Evolutionary conservation across 2,888 invertebrate species (phyloP).

Genomic region (Axea sp.): DNA sequence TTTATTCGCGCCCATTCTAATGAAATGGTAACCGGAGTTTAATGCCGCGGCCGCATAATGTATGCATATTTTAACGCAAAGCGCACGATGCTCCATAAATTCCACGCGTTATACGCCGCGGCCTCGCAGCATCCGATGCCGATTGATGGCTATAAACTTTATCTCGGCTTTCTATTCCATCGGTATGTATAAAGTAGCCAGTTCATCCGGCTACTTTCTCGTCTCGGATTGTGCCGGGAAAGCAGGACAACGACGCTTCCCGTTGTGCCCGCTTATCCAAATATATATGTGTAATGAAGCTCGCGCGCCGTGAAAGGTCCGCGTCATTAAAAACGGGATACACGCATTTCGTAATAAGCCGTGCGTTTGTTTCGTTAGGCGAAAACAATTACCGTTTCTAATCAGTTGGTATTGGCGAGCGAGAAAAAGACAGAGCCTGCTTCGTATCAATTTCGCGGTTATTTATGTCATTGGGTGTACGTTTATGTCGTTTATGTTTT

Average conservation of each 20-base stretch:
- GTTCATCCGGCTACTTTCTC: constrained; percentile 78
- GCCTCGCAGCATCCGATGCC: constrained; percentile 73
- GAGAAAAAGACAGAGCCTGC: too few relatives aligned
- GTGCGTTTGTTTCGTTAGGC: constrained; percentile 30
- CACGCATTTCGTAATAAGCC: constrained; percentile 36
- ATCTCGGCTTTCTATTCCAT: constrained; percentile 79
- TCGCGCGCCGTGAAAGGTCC: constrained; percentile 57
- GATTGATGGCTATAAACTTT: constrained; percentile 77
- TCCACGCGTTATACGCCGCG: constrained; percentile 49
- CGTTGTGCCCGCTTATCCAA: constrained; percentile 63
- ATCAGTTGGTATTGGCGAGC: constrained; percentile 26
- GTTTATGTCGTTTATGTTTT: too few relatives aligned
- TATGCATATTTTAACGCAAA: constrained; percentile 43
- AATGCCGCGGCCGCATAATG: constrained; percentile 29
- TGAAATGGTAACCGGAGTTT: constrained; percentile 38
- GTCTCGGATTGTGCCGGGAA: constrained; percentile 77
- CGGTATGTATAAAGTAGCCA: constrained; percentile 77
- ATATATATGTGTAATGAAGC: constrained; percentile 59
- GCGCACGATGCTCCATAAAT: constrained; percentile 67
- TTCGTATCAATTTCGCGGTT: too few relatives aligned
- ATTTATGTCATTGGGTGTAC: too few relatives aligned
- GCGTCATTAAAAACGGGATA: constrained; percentile 49
- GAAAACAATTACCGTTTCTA: constrained; percentile 38
- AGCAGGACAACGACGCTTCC: constrained; percentile 75
- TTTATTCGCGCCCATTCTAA: constrained; percentile 29